Percentiles rank a stretch among this genome's conserved stretches.
Conservation (phyloP, 1,140 invertebrate species). For the Drosophila sechellia region DNA sequence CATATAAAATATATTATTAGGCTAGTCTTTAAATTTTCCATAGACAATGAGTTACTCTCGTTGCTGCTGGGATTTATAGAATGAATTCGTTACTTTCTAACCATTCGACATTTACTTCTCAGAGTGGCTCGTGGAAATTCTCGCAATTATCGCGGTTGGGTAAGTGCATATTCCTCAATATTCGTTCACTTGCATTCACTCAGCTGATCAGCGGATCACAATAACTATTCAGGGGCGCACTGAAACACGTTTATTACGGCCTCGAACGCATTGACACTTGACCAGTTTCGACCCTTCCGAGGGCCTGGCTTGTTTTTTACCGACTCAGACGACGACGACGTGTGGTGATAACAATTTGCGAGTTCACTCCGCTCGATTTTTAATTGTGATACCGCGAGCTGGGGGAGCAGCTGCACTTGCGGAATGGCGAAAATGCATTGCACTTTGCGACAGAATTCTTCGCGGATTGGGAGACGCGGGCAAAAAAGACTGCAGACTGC, state of each 20-base stretch:
- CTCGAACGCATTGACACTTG: conserved; percentile 31
- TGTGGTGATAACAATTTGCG: conserved; percentile 62
- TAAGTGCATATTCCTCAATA: conserved; percentile 12
- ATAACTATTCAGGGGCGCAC: conserved; percentile 23
- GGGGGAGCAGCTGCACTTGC: conserved; percentile 68
- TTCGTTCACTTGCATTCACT: conserved; percentile 37
- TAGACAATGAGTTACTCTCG: too few relatives aligned
- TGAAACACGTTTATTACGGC: conserved; percentile 28
- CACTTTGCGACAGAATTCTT: conserved; percentile 79
- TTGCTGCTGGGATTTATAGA: too few relatives aligned
- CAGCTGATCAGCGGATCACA: conserved; percentile 22
- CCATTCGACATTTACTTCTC: conserved; percentile 11
- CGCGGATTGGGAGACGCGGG: conserved; percentile 39
- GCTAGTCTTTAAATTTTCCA: too few relatives aligned
- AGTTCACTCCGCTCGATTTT: conserved; percentile 61
- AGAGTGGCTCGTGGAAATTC: not conserved
- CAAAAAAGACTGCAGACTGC: conserved; percentile 35
- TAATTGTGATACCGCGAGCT: conserved; percentile 65
- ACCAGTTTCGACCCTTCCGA: conserved; percentile 14
- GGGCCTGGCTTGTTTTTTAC: not conserved
- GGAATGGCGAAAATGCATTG: conserved; percentile 80
- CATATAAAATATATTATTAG: too few relatives aligned
- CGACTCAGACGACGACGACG: conserved; percentile 4
- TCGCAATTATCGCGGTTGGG: not conserved
- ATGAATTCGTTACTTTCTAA: not conserved